A percentile compares a stretch with the other conserved stretches of the same genome.
Conservation (phyloP, 2,888 invertebrate genomes). For the Frankliniella intonsa region DNA sequence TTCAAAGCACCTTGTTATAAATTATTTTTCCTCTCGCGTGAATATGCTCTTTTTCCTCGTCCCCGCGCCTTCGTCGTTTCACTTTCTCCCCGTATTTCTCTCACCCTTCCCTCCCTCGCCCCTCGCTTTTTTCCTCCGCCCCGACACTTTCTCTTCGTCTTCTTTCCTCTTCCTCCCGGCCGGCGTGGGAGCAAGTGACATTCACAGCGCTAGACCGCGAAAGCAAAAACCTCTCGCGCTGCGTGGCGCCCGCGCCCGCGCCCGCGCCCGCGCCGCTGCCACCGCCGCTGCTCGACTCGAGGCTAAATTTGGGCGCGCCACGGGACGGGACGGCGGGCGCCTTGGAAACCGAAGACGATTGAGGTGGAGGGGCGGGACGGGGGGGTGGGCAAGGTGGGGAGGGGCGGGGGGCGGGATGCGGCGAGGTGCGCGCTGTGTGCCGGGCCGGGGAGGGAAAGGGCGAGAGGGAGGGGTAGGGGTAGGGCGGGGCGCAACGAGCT, state of each 20-base stretch:
- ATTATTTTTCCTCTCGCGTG: too few relatives aligned
- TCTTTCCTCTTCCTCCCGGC: not conserved
- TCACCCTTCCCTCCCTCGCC: not conserved
- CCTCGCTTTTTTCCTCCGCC: not conserved
- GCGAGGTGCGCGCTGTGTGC: not conserved
- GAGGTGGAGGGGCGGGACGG: not conserved
- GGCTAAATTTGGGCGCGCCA: conserved; percentile 53
- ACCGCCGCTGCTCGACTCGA: conserved; percentile 36
- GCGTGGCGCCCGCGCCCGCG: not conserved
- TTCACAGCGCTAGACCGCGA: not conserved
- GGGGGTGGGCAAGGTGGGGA: not conserved
- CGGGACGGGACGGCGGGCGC: not conserved
- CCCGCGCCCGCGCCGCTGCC: not conserved
- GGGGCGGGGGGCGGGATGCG: not conserved
- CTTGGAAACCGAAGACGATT: conserved; percentile 1
- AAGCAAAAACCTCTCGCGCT: not conserved
- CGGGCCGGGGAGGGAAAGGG: not conserved
- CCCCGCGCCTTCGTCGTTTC: too few relatives aligned
- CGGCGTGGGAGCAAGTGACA: not conserved
- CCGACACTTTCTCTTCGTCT: not conserved
- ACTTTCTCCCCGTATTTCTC: not conserved
- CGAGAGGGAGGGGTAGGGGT: not conserved
- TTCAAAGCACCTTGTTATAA: too few relatives aligned
- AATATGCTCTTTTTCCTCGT: too few relatives aligned
- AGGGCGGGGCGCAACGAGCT: too few relatives aligned